phyloP scores from a whole-genome alignment of 2,888 invertebrate species.

The Oscheius sp. region DNA sequence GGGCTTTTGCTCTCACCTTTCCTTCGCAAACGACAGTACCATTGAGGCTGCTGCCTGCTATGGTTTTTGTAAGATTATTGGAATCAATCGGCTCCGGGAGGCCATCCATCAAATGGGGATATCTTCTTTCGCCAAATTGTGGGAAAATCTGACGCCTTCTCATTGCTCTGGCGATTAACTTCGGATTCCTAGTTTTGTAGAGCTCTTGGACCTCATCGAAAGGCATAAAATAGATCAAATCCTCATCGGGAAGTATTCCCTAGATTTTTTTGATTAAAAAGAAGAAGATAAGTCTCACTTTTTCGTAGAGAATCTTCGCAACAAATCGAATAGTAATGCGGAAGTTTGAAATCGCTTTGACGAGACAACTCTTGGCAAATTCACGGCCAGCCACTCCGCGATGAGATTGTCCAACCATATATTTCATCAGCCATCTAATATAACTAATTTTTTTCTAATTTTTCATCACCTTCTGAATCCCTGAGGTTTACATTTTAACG shows the following conservation, averaged over 20 bases:
- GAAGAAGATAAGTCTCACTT: too few relatives aligned
- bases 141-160: slow-evolving; percentile 77
- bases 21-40: slow-evolving; percentile 82
- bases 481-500: slow-evolving; percentile 43
- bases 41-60: slow-evolving; percentile 65
- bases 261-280: too few relatives aligned
- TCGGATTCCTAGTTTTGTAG: slow-evolving; percentile 39
- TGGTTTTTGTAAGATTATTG: too few relatives aligned
- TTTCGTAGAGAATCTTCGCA: slow-evolving; percentile 37
- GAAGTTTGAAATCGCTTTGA: slow-evolving; percentile 34
- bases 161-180: slow-evolving; percentile 74
- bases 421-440: slow-evolving; percentile 59
- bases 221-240: slow-evolving; percentile 71
- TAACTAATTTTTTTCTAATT: neutral
- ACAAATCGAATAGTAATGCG: slow-evolving; percentile 38
- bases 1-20: slow-evolving; percentile 78
- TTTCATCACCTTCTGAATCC: slow-evolving; percentile 46
- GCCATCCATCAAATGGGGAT: slow-evolving; percentile 77
- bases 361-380: slow-evolving; percentile 55
- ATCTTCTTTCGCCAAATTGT: slow-evolving; percentile 77
- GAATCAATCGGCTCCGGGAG: slow-evolving; percentile 72
- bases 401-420: slow-evolving; percentile 70
- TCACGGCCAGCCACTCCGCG: slow-evolving; percentile 72
- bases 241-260: slow-evolving; percentile 71
- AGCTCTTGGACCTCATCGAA: slow-evolving; percentile 70